Conservation (phyloP, 2,888 invertebrate species). For the Agrotis segetum region DNA sequence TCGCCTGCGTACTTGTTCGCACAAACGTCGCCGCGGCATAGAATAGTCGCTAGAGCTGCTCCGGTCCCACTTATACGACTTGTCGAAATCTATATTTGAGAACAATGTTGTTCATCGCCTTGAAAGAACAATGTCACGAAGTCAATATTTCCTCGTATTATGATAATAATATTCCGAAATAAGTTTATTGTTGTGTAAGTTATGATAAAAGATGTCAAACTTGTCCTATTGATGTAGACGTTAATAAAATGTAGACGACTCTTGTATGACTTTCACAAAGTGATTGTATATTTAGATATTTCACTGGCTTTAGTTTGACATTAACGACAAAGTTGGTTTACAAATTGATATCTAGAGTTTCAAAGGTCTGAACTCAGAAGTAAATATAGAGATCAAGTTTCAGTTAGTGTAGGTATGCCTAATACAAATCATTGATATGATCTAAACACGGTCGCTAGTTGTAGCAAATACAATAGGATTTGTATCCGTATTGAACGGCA, state of each 20-base stretch:
- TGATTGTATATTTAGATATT: conserved; percentile 15
- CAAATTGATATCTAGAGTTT: conserved; percentile 14
- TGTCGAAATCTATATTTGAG: not conserved
- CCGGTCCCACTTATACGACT: not conserved
- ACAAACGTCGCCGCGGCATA: conserved; percentile 23
- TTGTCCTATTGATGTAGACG: not conserved
- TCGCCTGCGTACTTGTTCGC: conserved; percentile 55
- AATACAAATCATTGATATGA: conserved; percentile 18
- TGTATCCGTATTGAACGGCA: conserved; percentile 9
- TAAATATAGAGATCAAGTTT: conserved; percentile 14
- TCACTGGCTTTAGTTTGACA: not conserved
- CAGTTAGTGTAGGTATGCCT: conserved; percentile 12
- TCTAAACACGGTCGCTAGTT: not conserved
- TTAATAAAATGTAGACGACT: not conserved
- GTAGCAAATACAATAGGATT: conserved; percentile 21
- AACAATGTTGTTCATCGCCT: not conserved
- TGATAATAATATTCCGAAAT: conserved; percentile 1
- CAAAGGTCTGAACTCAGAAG: conserved; percentile 18
- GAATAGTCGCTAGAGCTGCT: conserved; percentile 16
- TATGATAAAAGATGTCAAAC: not conserved
- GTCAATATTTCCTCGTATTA: not conserved
- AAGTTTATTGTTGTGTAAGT: conserved; percentile 18
- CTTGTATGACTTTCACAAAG: conserved; percentile 16
- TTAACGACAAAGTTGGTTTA: conserved; percentile 8
- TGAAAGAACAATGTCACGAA: not conserved